These are phyloP conservation scores for Desmodus rotundus DNA, from an alignment of 2,113 vertebrate genomes.

Conservation along the genomic window DNA sequence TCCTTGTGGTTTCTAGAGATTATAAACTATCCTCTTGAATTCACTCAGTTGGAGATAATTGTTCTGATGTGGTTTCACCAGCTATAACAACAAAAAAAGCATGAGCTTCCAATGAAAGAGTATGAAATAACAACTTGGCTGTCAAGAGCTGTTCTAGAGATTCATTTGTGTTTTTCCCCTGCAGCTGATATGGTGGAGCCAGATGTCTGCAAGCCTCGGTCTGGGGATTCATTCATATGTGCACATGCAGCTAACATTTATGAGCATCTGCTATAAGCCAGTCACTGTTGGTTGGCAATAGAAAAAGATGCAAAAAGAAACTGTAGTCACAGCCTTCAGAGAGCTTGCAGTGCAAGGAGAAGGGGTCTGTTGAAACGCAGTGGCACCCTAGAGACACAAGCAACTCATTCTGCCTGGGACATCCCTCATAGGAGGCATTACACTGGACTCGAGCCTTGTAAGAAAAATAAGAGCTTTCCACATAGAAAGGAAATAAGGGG, in stretches of 20 bases:
- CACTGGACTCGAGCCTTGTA: background rate
- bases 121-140: slow-evolving; percentile 30
- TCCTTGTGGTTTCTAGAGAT: background rate
- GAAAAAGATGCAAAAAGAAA: background rate
- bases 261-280: background rate
- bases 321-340: background rate
- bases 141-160: background rate
- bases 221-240: background rate
- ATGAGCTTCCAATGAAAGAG: background rate
- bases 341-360: background rate
- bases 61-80: background rate
- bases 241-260: background rate
- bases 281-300: background rate
- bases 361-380: background rate
- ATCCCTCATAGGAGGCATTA: background rate
- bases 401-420: background rate
- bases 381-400: background rate
- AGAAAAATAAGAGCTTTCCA: background rate
- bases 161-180: background rate
- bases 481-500: background rate
- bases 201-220: background rate
- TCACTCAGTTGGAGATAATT: background rate
- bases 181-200: background rate
- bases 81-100: background rate
- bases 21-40: background rate